Conservation (phyloP, 2,888 invertebrate species). For the Pseudolycoriella hygida region DNA sequence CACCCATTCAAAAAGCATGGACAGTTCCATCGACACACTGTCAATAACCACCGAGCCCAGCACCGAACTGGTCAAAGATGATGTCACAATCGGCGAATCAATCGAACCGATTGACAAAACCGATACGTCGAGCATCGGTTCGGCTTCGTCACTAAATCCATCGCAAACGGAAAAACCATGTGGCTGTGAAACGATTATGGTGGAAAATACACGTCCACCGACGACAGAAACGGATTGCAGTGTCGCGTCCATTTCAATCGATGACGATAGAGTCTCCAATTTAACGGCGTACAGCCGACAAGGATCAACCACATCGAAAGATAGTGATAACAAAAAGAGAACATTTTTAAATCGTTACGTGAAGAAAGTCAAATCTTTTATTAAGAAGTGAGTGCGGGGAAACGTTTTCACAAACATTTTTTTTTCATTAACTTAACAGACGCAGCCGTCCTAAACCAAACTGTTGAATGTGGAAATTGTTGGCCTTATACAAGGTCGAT, state of each 20-base stretch:
- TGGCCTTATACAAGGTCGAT: too few relatives aligned
- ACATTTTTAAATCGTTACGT: slow-evolving; percentile 76
- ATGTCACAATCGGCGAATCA: not conserved
- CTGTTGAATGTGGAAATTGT: too few relatives aligned
- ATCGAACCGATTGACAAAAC: not conserved
- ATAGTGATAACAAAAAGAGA: slow-evolving; percentile 30
- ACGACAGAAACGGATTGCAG: not conserved
- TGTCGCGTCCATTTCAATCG: not conserved
- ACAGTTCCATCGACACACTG: slow-evolving; percentile 16
- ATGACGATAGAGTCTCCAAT: slow-evolving; percentile 7
- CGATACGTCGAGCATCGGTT: slow-evolving; percentile 1
- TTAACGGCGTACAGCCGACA: slow-evolving; percentile 6
- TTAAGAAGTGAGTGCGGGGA: slow-evolving; percentile 28
- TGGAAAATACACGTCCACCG: slow-evolving; percentile 5
- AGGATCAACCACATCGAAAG: slow-evolving; percentile 5
- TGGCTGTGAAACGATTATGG: slow-evolving; percentile 7
- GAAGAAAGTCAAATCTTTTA: slow-evolving; percentile 65
- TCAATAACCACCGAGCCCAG: slow-evolving; percentile 9
- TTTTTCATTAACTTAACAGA: too few relatives aligned
- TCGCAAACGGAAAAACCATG: slow-evolving; percentile 8
- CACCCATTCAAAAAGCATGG: slow-evolving; percentile 27
- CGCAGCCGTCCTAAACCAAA: too few relatives aligned
- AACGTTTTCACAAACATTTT: too few relatives aligned
- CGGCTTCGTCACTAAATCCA: slow-evolving; percentile 2
- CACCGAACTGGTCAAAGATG: slow-evolving; percentile 3